Percentiles rank a stretch among this genome's conserved stretches.
Conservation (phyloP, 2,888 invertebrate genomes). For the Philonicus albiceps region DNA sequence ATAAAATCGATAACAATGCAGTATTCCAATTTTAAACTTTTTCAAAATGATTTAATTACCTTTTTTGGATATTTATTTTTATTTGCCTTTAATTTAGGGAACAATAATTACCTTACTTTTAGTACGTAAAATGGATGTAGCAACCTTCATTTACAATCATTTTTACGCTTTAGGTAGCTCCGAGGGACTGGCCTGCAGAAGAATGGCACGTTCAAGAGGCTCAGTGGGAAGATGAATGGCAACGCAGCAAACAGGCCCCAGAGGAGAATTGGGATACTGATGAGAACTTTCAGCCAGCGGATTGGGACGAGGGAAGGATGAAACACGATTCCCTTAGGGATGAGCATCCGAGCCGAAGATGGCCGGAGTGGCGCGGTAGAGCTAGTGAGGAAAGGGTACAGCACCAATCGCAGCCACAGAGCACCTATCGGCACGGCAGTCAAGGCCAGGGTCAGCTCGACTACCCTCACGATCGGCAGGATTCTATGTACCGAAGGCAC, state of each 20-base stretch:
- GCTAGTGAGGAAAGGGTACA: slow-evolving; percentile 53
- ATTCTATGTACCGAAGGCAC: slow-evolving; percentile 54
- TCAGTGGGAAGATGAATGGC: slow-evolving; percentile 44
- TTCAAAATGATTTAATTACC: no score
- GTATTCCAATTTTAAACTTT: no score
- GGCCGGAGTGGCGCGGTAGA: slow-evolving; percentile 45
- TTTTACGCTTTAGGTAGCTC: background rate
- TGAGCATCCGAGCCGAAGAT: slow-evolving; percentile 10
- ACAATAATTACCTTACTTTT: no score
- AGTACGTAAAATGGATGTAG: no score
- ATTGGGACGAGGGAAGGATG: slow-evolving; percentile 44
- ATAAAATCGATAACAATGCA: no score
- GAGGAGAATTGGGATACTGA: slow-evolving; percentile 45
- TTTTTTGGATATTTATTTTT: no score
- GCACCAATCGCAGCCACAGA: background rate
- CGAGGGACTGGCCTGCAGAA: slow-evolving; percentile 43
- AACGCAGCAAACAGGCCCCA: slow-evolving; percentile 7
- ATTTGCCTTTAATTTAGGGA: no score
- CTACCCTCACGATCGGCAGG: slow-evolving; percentile 53
- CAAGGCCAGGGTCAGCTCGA: slow-evolving; percentile 50
- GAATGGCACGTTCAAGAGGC: slow-evolving; percentile 42
- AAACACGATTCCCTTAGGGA: slow-evolving; percentile 42
- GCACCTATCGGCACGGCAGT: background rate
- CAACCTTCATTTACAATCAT: no score
- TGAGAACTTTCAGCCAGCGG: slow-evolving; percentile 37